Evolutionary conservation across 2,888 invertebrate genomes (phyloP).

Genomic region (Zygothrica quintamaculata): DNA sequence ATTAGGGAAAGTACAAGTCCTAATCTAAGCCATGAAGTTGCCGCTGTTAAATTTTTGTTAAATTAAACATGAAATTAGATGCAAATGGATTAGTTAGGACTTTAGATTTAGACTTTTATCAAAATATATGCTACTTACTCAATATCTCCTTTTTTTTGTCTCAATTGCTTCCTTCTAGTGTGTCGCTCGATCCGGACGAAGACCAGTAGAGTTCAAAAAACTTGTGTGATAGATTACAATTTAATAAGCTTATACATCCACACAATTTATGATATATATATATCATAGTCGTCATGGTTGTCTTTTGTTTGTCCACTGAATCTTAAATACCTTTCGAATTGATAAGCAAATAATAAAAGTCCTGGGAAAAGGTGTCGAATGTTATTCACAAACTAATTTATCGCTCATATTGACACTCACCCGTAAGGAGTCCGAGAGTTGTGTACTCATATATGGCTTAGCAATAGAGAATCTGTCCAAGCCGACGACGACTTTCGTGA

Average conservation of each 20-base stretch:
- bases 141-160: not conserved
- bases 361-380: too few species aligned
- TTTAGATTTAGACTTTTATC: not conserved
- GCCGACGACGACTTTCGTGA: too few species aligned
- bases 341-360: too few species aligned
- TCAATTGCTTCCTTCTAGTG: constrained; percentile 4
- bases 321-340: not conserved
- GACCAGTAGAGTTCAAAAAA: constrained; percentile 1
- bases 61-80: constrained; percentile 58
- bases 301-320: not conserved
- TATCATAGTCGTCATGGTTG: not conserved
- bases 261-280: constrained; percentile 4
- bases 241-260: constrained; percentile 16
- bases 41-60: constrained; percentile 44
- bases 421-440: too few species aligned
- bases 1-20: constrained; percentile 43
- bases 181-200: not conserved
- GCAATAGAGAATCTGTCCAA: too few species aligned
- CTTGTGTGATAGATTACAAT: constrained; percentile 2
- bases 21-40: constrained; percentile 6
- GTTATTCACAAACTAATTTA: too few species aligned
- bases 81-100: constrained; percentile 57
- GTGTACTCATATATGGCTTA: too few species aligned
- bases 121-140: constrained; percentile 29
- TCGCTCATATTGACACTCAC: too few species aligned